Conservation (phyloP, 1,140 invertebrate genomes). For the Nephila pilipes region DNA sequence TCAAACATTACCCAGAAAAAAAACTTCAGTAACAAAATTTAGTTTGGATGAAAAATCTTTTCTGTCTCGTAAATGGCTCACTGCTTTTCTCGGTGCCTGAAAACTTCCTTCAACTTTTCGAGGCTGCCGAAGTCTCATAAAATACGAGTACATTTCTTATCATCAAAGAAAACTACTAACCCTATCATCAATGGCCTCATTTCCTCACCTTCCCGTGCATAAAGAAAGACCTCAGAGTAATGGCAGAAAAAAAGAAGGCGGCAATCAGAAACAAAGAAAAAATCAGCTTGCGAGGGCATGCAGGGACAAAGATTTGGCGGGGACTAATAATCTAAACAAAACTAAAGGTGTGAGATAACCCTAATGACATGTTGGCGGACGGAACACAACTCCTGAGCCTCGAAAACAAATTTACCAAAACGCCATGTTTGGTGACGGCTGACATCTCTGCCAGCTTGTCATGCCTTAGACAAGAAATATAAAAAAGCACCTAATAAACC, state of each 20-base stretch:
- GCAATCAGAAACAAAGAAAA: conserved; percentile 31
- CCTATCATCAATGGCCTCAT: conserved; percentile 43
- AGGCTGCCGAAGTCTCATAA: not conserved
- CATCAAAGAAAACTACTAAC: conserved; percentile 43
- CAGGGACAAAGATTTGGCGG: conserved; percentile 40
- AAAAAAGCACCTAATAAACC: too few species aligned
- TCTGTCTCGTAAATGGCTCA: not conserved
- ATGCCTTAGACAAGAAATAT: not conserved
- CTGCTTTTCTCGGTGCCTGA: not conserved
- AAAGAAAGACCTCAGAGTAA: conserved; percentile 29
- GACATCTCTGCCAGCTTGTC: not conserved
- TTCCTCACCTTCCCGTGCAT: conserved; percentile 48
- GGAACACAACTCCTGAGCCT: not conserved
- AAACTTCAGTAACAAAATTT: not conserved
- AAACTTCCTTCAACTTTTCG: not conserved
- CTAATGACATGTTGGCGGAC: conserved; percentile 52
- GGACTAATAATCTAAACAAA: conserved; percentile 63
- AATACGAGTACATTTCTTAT: conserved; percentile 52
- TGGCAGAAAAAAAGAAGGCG: not conserved
- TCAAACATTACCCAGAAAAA: not conserved
- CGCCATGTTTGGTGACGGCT: conserved; percentile 47
- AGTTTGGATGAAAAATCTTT: not conserved
- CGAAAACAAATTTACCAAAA: not conserved
- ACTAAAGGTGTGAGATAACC: conserved; percentile 50
- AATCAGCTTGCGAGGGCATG: conserved; percentile 21